Percentiles rank a stretch among this genome's conserved stretches.
Conservation (phyloP, 2,888 invertebrate species). For the Troides helena region DNA sequence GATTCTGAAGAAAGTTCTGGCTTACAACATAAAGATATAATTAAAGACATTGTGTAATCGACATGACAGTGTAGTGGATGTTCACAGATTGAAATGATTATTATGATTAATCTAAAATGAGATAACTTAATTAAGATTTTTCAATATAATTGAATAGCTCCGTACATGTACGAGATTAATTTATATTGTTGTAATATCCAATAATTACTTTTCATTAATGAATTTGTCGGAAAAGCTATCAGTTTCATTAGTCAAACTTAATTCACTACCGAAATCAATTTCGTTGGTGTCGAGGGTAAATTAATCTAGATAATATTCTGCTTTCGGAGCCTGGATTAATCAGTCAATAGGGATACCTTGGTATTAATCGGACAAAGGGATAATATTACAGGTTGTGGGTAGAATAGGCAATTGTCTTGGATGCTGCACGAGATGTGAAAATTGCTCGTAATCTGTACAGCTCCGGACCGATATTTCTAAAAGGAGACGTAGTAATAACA, state of each 20-base stretch:
- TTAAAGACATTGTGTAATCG: neutral
- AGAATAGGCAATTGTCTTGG: constrained; percentile 60
- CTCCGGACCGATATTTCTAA: constrained; percentile 50
- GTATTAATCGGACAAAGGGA: constrained; percentile 40
- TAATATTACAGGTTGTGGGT: constrained; percentile 50
- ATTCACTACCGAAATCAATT: neutral
- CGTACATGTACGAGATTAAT: neutral
- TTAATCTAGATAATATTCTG: neutral
- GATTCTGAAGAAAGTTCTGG: neutral
- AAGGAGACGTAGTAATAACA: constrained; percentile 34
- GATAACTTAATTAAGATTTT: neutral
- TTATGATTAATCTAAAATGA: too few relatives aligned
- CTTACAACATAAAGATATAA: neutral
- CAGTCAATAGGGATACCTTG: neutral
- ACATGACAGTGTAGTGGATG: neutral
- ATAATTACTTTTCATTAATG: neutral
- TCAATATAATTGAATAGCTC: neutral
- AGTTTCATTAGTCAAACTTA: neutral
- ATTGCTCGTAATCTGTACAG: constrained; percentile 38
- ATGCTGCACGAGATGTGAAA: constrained; percentile 39
- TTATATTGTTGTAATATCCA: neutral
- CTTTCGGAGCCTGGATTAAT: neutral
- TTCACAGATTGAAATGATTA: too few relatives aligned
- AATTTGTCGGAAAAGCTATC: neutral
- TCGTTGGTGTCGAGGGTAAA: neutral